phyloP scores from a whole-genome alignment of 1,140 invertebrate species.

The Drosophila neocordata region DNA sequence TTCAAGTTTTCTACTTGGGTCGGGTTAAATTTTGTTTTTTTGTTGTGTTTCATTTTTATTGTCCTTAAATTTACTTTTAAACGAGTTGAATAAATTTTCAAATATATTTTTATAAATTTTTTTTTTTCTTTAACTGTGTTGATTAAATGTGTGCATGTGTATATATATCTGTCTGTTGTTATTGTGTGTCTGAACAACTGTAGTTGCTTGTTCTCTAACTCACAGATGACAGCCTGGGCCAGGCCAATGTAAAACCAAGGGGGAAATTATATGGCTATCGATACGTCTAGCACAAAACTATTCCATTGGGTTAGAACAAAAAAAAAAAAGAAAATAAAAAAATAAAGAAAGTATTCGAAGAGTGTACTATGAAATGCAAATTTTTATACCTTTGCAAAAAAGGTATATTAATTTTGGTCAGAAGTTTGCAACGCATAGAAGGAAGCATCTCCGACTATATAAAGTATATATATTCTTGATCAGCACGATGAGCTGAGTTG shows the following conservation, averaged over 20 bases:
- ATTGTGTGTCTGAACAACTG: too few relatives aligned
- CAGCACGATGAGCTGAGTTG: too few relatives aligned
- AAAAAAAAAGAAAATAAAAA: background rate
- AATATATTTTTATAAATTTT: background rate
- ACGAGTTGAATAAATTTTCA: background rate
- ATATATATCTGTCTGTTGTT: background rate
- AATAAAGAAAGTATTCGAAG: background rate
- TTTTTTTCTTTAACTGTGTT: background rate
- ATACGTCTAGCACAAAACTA: constrained; percentile 9
- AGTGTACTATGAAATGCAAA: background rate
- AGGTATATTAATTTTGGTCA: constrained; percentile 13
- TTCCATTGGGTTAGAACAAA: constrained; percentile 3
- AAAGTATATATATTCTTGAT: too few relatives aligned
- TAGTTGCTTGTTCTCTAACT: background rate
- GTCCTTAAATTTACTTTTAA: too few relatives aligned
- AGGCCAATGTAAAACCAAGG: constrained; percentile 18
- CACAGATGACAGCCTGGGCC: constrained; percentile 15
- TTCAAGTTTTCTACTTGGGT: background rate
- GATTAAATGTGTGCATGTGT: background rate
- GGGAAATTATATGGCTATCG: constrained; percentile 18
- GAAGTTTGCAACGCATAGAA: too few relatives aligned
- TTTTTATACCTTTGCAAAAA: too few relatives aligned
- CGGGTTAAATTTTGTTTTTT: too few relatives aligned
- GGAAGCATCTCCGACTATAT: too few relatives aligned
- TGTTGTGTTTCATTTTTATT: too few relatives aligned